phyloP scores from a whole-genome alignment of 2,797 vertebrate species.

The Micromesistius poutassou region DNA sequence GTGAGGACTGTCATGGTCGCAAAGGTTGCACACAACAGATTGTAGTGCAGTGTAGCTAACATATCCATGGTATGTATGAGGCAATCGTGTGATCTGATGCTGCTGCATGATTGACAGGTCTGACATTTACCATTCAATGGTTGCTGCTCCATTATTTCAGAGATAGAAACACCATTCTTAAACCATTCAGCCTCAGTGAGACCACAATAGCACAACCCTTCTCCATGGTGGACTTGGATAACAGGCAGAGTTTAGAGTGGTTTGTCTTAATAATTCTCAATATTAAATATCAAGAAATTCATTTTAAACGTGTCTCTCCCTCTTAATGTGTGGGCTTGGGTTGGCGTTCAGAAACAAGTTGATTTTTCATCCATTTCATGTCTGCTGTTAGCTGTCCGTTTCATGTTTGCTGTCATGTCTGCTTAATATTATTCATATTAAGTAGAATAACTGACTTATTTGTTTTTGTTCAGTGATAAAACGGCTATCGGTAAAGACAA shows the following conservation, averaged over 20 bases:
- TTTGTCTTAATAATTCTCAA: constrained; percentile 23
- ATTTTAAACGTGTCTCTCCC: neutral
- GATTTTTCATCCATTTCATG: constrained; percentile 37
- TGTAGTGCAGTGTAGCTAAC: neutral
- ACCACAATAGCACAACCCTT: neutral
- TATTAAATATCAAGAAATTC: neutral
- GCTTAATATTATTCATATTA: constrained; percentile 16
- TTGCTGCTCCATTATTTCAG: neutral
- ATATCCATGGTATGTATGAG: neutral
- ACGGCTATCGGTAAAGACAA: neutral
- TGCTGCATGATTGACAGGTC: neutral
- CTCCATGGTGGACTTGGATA: constrained; percentile 44
- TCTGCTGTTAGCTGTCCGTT: constrained; percentile 23
- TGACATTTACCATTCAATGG: neutral
- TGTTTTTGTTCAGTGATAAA: neutral
- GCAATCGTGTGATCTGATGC: neutral
- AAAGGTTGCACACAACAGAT: neutral
- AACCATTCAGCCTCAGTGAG: neutral
- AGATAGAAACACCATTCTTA: neutral
- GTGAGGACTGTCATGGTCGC: neutral
- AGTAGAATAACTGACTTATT: neutral
- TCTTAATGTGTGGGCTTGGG: neutral
- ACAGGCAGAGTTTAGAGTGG: constrained; percentile 36
- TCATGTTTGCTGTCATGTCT: constrained; percentile 32
- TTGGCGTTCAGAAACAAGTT: neutral